Evolutionary conservation across 2,113 vertebrate genomes (phyloP).

Genomic region (Cyrtonyx montezumae): DNA sequence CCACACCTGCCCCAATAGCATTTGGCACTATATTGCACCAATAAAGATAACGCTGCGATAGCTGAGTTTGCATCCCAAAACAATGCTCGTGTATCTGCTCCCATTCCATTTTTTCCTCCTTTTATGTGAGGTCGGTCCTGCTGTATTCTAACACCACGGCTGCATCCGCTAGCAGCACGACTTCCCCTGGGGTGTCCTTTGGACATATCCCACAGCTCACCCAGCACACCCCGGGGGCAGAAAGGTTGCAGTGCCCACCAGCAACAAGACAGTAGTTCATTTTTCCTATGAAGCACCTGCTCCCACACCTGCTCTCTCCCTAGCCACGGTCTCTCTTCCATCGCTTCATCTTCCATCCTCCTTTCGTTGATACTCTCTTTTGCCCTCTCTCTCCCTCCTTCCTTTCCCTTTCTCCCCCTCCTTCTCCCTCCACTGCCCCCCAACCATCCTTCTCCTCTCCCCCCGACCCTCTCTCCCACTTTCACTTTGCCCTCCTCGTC

Average conservation of each 20-base stretch:
- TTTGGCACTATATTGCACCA: accelerated
- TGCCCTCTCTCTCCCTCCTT: neutral
- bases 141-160: neutral
- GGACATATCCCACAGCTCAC: neutral
- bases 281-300: neutral
- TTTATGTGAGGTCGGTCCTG: accelerated
- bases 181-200: neutral
- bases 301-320: too few species aligned
- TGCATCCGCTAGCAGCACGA: neutral
- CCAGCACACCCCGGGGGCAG: neutral
- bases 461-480: neutral
- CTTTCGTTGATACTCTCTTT: too few species aligned
- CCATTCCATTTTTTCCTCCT: neutral
- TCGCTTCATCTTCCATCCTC: neutral
- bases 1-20: accelerated
- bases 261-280: neutral
- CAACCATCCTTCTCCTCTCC: too few species aligned
- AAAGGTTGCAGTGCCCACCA: neutral
- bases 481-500: neutral
- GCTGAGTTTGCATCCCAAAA: neutral
- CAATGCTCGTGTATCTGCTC: neutral
- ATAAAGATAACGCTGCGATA: accelerated
- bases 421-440: too few species aligned
- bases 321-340: neutral
- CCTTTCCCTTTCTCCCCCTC: neutral